phyloP scores from a whole-genome alignment of 2,113 vertebrate species.

The Mionectes macconnelli region DNA sequence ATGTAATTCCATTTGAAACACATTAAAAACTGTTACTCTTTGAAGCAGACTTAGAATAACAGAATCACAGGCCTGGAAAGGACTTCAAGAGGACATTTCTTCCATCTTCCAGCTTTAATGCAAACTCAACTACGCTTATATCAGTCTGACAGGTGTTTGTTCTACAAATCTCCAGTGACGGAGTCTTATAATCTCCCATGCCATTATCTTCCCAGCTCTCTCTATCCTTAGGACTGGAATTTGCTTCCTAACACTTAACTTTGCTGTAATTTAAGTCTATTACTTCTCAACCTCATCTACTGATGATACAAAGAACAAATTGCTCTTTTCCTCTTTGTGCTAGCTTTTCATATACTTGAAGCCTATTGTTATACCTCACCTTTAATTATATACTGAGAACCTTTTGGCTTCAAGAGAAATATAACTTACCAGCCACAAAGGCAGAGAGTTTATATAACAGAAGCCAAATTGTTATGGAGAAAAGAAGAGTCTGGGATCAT shows the following conservation, averaged over 20 bases:
- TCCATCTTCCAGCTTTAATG: neutral
- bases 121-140: neutral
- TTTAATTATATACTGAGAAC: neutral
- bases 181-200: neutral
- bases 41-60: neutral
- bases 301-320: neutral
- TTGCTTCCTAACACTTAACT: neutral
- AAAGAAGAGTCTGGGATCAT: neutral
- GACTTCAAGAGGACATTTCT: neutral
- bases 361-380: neutral
- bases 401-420: neutral
- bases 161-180: neutral
- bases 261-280: neutral
- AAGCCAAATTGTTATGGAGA: neutral
- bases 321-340: neutral
- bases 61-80: neutral
- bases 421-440: neutral
- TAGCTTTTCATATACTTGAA: neutral
- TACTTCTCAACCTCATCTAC: neutral
- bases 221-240: neutral
- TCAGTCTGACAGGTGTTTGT: neutral
- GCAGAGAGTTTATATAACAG: neutral
- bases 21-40: neutral
- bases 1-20: neutral
- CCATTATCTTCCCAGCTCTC: neutral